These are phyloP conservation scores for Mormoops blainvillei DNA, from an alignment of 2,113 vertebrate species.

Conservation along the genomic window DNA sequence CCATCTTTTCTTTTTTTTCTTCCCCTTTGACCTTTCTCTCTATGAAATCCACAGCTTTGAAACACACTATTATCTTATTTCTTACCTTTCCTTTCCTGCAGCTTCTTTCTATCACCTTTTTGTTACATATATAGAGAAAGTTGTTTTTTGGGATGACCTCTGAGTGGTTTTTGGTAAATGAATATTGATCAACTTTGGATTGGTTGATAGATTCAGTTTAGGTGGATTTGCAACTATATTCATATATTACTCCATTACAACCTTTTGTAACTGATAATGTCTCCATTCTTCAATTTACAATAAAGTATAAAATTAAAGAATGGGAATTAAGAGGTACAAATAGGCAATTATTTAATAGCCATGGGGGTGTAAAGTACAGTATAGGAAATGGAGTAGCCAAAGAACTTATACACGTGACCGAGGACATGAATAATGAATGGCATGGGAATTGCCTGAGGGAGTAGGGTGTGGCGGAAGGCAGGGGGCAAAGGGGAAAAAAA, in stretches of 20 bases:
- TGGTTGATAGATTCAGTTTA: background rate
- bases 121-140: conserved; percentile 1
- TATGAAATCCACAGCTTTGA: conserved; percentile 54
- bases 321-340: no score
- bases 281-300: background rate
- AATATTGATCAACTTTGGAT: background rate
- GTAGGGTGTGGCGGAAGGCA: no score
- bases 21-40: conserved; percentile 19
- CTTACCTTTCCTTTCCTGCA: conserved; percentile 43
- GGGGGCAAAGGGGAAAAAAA: no score
- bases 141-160: conserved; percentile 26
- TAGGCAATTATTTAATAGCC: no score
- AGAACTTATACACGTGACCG: no score
- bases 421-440: no score
- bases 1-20: background rate
- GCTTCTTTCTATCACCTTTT: conserved; percentile 35
- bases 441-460: no score
- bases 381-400: no score
- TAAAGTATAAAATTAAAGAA: background rate
- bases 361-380: no score
- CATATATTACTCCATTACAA: background rate
- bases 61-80: conserved; percentile 48
- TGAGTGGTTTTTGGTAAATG: background rate
- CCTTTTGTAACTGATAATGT: background rate
- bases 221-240: background rate